Conservation (phyloP, 2,797 vertebrate genomes). For the Tiaroga cobitis region DNA sequence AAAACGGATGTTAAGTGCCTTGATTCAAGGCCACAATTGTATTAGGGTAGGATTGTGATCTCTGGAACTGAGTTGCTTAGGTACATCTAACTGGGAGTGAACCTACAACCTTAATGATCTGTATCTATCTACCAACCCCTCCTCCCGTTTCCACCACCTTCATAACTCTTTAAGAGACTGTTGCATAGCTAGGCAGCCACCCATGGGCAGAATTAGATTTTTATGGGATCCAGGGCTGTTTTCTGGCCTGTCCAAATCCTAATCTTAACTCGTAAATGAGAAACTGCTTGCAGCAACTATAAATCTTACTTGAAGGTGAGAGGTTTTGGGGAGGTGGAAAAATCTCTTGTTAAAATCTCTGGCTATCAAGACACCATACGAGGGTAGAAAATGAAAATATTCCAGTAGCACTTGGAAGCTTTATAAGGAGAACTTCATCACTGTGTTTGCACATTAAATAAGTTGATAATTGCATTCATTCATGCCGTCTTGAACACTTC, state of each 20-base stretch:
- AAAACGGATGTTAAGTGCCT: conserved; percentile 13
- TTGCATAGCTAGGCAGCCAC: conserved; percentile 24
- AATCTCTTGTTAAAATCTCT: conserved; percentile 28
- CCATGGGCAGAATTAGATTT: conserved; percentile 27
- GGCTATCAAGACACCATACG: background rate
- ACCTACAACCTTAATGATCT: conserved; percentile 13
- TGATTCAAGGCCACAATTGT: conserved; percentile 6
- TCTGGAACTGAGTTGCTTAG: conserved; percentile 5
- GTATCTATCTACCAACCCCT: conserved; percentile 29
- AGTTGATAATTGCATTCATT: conserved; percentile 13
- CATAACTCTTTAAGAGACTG: conserved; percentile 26
- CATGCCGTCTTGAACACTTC: background rate
- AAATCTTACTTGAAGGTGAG: conserved; percentile 41
- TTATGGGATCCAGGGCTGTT: conserved; percentile 38
- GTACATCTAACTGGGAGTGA: conserved; percentile 21
- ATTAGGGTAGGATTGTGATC: conserved; percentile 25
- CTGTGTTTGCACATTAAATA: background rate
- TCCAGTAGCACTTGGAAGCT: background rate
- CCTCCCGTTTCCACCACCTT: background rate
- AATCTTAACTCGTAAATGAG: conserved; percentile 46
- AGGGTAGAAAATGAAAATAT: conserved; percentile 25
- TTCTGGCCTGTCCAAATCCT: conserved; percentile 39
- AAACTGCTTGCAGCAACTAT: conserved; percentile 31
- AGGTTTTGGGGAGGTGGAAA: background rate
- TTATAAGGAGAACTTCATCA: background rate